A percentile compares a stretch with the other conserved stretches of the same genome.
phyloP scores from a whole-genome alignment of 2,797 vertebrate species.

The Varecia variegata region DNA sequence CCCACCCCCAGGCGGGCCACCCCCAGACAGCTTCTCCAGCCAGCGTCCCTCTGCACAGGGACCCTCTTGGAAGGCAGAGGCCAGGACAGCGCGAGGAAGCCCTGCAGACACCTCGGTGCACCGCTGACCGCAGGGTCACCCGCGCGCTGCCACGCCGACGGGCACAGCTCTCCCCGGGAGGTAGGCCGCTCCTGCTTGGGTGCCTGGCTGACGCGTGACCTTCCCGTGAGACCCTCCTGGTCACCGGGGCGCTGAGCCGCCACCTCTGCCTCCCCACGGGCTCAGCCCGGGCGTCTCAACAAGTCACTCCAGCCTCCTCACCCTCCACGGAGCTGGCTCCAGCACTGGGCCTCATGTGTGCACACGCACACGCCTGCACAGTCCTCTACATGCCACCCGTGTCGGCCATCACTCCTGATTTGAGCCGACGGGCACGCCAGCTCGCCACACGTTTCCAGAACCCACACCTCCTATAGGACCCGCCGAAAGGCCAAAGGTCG shows the following conservation, averaged over 20 bases:
- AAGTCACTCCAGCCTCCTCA: background rate
- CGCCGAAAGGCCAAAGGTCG: accelerated
- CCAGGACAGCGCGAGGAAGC: accelerated
- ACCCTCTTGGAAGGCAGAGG: accelerated
- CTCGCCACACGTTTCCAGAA: too few relatives aligned
- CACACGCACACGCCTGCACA: background rate
- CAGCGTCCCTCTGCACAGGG: background rate
- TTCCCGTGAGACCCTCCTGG: background rate
- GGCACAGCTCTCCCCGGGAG: too few relatives aligned
- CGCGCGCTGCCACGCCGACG: background rate
- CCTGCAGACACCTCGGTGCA: accelerated
- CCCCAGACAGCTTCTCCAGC: background rate
- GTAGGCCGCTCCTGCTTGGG: too few relatives aligned
- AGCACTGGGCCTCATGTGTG: background rate
- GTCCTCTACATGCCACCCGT: background rate
- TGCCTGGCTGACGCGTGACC: too few relatives aligned
- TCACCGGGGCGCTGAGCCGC: background rate
- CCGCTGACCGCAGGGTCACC: too few relatives aligned
- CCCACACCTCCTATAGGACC: too few relatives aligned
- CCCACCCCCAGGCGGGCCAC: background rate
- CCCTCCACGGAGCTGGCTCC: background rate
- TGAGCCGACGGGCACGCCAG: accelerated
- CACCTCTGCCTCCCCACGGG: too few relatives aligned
- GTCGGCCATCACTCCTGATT: background rate
- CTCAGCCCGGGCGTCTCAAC: too few relatives aligned